Evolutionary conservation across 2,113 vertebrate genomes (phyloP).

Genomic region (Sterrhoptilus dennistouni): DNA sequence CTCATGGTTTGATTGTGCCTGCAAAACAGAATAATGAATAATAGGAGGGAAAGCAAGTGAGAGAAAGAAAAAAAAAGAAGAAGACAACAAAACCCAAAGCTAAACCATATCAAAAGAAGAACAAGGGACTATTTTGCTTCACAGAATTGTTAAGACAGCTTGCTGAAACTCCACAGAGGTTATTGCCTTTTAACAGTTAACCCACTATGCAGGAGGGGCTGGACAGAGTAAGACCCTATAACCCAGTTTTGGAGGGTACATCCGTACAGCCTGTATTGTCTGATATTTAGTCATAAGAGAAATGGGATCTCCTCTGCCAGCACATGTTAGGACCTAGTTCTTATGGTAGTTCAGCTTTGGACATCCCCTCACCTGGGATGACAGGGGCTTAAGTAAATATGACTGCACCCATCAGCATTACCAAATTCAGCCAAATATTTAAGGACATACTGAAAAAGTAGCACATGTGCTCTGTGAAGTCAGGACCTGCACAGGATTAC

Average conservation of each 20-base stretch:
- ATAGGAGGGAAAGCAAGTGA: background rate
- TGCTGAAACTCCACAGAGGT: background rate
- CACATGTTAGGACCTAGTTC: background rate
- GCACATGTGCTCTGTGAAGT: background rate
- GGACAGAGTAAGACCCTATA: background rate
- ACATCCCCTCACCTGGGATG: background rate
- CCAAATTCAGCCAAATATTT: background rate
- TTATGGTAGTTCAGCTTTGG: background rate
- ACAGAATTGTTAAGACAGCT: background rate
- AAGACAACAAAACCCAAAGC: fast-evolving
- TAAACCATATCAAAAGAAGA: background rate
- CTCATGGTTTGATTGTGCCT: background rate
- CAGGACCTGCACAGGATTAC: background rate
- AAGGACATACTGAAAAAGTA: background rate
- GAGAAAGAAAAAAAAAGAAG: background rate
- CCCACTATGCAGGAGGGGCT: background rate
- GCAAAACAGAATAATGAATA: background rate
- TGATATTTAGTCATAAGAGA: background rate
- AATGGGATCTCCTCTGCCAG: background rate
- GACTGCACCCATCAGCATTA: background rate
- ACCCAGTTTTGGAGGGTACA: background rate
- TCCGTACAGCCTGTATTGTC: background rate
- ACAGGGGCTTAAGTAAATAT: background rate
- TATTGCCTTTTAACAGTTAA: background rate
- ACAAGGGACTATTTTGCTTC: background rate